Conservation (phyloP, 2,888 invertebrate genomes). For the Tribolium freemani region DNA sequence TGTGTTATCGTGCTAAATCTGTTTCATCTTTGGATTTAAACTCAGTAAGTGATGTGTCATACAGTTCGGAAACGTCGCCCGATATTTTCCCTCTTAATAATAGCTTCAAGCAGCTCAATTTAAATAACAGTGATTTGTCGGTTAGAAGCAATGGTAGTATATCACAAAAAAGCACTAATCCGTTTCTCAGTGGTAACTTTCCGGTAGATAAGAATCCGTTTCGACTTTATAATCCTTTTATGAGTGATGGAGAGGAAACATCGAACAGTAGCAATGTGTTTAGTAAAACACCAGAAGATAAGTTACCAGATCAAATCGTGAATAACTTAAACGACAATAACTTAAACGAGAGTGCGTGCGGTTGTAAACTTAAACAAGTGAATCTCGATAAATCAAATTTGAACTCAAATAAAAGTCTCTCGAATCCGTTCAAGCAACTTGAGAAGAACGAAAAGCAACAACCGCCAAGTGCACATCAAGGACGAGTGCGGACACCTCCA, state of each 20-base stretch:
- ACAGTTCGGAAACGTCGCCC: background rate
- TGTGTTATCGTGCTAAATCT: too few species aligned
- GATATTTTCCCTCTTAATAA: background rate
- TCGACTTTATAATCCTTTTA: background rate
- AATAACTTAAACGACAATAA: background rate
- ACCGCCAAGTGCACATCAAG: background rate
- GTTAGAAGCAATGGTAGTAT: background rate
- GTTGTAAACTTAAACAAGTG: background rate
- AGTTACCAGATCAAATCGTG: background rate
- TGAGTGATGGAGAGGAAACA: background rate
- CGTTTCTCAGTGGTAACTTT: constrained; percentile 1
- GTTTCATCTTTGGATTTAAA: too few species aligned
- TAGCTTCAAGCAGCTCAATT: background rate
- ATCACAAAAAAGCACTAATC: background rate
- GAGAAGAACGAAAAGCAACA: background rate
- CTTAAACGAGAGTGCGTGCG: background rate
- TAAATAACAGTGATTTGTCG: background rate
- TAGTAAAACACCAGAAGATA: background rate
- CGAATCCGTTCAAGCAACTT: background rate
- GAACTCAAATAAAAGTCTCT: background rate
- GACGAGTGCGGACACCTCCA: background rate
- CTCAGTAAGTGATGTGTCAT: background rate
- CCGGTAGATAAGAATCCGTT: constrained; percentile 4
- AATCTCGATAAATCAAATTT: constrained; percentile 1
- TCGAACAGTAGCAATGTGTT: background rate